Evolutionary conservation across 2,797 vertebrate species (phyloP).

Genomic region (Onychomys torridus): DNA sequence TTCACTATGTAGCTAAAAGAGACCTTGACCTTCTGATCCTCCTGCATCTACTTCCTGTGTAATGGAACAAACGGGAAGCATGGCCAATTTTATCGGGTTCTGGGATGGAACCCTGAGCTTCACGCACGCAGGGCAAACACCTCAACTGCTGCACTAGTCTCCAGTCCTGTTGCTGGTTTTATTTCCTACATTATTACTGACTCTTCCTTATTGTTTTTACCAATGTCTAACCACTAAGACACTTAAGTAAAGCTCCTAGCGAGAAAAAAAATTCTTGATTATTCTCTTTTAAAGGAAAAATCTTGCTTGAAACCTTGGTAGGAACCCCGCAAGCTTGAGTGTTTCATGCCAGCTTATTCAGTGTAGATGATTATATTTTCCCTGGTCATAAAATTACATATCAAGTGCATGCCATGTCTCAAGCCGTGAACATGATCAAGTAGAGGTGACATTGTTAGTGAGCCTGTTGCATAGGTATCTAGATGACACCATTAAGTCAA

Average conservation of each 20-base stretch:
- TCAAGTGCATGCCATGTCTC: background rate
- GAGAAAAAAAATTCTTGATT: background rate
- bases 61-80: background rate
- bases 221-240: background rate
- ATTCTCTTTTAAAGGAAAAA: constrained; percentile 7
- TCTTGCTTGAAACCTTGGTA: background rate
- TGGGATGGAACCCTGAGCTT: background rate
- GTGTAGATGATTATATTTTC: background rate
- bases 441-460: background rate
- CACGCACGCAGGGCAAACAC: background rate
- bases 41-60: background rate
- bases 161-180: background rate
- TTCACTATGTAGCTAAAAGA: background rate
- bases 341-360: background rate
- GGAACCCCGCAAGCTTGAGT: background rate
- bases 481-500: background rate
- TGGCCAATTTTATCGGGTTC: background rate
- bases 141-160: background rate
- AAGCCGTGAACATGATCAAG: background rate
- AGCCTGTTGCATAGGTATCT: background rate
- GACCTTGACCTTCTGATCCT: background rate
- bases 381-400: background rate
- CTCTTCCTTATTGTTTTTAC: constrained; percentile 48
- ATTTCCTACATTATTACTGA: background rate
- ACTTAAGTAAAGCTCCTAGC: constrained; percentile 41